Percentiles rank a stretch among this genome's conserved stretches.
These are phyloP conservation scores for Rotaria magnacalcarata DNA, from an alignment of 2,888 invertebrate genomes.

Conservation along the genomic window DNA sequence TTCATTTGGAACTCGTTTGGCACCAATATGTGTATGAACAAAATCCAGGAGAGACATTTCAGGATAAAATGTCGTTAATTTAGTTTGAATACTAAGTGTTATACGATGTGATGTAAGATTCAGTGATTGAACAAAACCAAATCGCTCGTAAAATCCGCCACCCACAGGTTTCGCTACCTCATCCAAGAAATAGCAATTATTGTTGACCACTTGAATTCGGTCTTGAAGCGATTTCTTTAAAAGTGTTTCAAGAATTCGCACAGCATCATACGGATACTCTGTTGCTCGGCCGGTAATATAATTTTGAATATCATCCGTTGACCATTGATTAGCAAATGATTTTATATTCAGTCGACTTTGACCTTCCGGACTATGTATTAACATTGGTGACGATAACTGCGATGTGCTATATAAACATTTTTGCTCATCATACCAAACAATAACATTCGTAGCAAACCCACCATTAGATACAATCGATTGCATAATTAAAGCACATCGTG, in stretches of 20 bases:
- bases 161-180: not conserved
- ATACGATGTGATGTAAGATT: not conserved
- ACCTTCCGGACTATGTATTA: not conserved
- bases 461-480: not conserved
- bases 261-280: not conserved
- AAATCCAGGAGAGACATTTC: not conserved
- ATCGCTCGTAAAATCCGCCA: slow-evolving; percentile 6
- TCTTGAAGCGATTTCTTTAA: not conserved
- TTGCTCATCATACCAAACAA: slow-evolving; percentile 29
- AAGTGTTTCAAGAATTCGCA: not conserved
- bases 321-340: not conserved
- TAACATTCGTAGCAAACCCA: not conserved
- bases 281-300: not conserved
- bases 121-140: not conserved
- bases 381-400: not conserved
- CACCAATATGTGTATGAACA: not conserved
- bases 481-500: not conserved
- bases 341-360: not conserved
- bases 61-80: slow-evolving; percentile 34
- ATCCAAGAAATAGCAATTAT: not conserved
- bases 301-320: not conserved
- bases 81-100: slow-evolving; percentile 19
- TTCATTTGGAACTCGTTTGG: not conserved
- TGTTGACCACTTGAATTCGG: not conserved
- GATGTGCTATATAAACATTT: slow-evolving; percentile 13